Conservation (phyloP, 2,113 vertebrate species). For the Tonatia bakeri region DNA sequence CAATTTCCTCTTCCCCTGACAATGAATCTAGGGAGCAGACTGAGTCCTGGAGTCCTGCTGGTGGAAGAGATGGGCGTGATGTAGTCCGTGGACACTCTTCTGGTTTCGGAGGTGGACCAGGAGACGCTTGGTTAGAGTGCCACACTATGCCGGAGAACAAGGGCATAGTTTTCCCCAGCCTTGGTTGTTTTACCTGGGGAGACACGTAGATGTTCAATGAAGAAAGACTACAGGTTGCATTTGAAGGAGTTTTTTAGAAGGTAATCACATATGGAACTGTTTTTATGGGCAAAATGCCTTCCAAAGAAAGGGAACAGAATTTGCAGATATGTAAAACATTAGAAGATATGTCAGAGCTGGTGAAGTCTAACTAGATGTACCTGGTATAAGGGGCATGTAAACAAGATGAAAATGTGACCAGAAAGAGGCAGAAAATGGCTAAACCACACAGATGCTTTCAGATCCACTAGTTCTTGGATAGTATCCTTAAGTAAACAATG, state of each 20-base stretch:
- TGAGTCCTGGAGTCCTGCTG: background rate
- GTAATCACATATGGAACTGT: background rate
- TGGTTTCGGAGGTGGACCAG: background rate
- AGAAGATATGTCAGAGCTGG: background rate
- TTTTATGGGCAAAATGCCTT: background rate
- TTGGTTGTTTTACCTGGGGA: background rate
- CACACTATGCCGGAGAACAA: background rate
- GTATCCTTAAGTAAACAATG: background rate
- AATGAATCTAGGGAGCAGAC: background rate
- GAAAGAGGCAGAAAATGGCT: background rate
- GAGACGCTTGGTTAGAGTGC: too few relatives aligned
- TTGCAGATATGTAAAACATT: background rate
- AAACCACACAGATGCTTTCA: background rate
- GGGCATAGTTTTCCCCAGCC: background rate
- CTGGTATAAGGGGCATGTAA: fast-evolving
- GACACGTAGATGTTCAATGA: background rate
- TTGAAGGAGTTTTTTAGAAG: background rate
- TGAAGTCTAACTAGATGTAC: background rate
- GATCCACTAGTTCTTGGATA: background rate
- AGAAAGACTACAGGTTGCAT: background rate
- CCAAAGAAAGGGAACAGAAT: background rate
- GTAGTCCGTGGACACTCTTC: background rate
- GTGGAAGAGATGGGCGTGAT: background rate
- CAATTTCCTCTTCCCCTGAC: background rate
- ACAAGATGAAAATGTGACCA: background rate